phyloP scores from a whole-genome alignment of 2,797 vertebrate species.

The Protosalanx chinensis region DNA sequence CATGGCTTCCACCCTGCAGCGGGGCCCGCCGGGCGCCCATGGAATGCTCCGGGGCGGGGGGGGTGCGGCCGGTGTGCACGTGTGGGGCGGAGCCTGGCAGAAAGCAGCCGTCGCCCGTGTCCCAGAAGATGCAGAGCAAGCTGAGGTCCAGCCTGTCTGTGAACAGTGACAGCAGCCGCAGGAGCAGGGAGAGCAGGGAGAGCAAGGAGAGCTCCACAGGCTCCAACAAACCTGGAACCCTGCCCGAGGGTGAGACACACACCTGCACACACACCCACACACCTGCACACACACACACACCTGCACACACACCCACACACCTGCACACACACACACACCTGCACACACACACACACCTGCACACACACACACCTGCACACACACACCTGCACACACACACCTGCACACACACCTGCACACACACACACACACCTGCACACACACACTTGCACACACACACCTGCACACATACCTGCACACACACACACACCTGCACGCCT shows the following conservation, averaged over 20 bases:
- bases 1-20: slow-evolving; percentile 70
- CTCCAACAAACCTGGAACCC: slow-evolving; percentile 83
- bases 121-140: slow-evolving; percentile 91
- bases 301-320: neutral
- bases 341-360: neutral
- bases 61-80: slow-evolving; percentile 71
- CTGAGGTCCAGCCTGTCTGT: slow-evolving; percentile 93
- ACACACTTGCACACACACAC: no score
- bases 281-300: neutral
- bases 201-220: slow-evolving; percentile 87
- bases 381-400: no score
- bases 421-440: slow-evolving; percentile 1
- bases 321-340: neutral
- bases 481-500: neutral
- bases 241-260: slow-evolving; percentile 88
- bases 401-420: neutral
- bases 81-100: slow-evolving; percentile 48
- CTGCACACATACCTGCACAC: neutral
- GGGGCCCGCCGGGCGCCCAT: slow-evolving; percentile 73
- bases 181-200: slow-evolving; percentile 87
- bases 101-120: slow-evolving; percentile 79
- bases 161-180: slow-evolving; percentile 86
- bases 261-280: neutral
- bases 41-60: slow-evolving; percentile 71
- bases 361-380: slow-evolving; percentile 6